Conservation (phyloP, 2,113 vertebrate genomes). For the Hypocryptadius cinnamomeus region DNA sequence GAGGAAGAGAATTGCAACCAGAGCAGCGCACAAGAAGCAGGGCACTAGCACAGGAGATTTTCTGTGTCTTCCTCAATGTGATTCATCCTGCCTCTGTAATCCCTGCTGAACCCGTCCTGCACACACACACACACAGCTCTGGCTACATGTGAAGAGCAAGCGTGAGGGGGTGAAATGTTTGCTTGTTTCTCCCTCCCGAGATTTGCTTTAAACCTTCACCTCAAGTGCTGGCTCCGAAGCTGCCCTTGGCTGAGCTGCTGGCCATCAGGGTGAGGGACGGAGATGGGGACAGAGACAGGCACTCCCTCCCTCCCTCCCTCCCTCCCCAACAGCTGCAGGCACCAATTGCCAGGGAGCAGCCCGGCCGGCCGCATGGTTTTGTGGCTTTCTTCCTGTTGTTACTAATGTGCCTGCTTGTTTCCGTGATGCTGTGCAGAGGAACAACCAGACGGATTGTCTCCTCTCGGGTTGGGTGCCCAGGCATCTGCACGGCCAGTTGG, state of each 20-base stretch:
- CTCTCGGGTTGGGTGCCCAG: background rate
- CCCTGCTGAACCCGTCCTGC: background rate
- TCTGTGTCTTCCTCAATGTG: background rate
- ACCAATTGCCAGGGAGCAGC: slow-evolving; percentile 48
- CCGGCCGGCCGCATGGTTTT: background rate
- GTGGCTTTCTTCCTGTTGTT: slow-evolving; percentile 44
- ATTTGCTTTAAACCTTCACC: background rate
- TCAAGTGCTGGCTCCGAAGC: fast-evolving
- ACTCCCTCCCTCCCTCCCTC: background rate
- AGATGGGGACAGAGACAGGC: background rate
- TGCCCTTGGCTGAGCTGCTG: background rate
- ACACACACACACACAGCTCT: background rate
- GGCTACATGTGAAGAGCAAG: background rate
- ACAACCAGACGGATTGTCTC: slow-evolving; percentile 21
- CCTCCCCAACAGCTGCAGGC: slow-evolving; percentile 50
- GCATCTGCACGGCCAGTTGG: slow-evolving; percentile 36
- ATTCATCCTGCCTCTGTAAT: background rate
- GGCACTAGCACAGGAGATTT: background rate
- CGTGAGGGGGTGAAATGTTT: background rate
- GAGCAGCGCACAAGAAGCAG: background rate
- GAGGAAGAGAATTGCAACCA: background rate
- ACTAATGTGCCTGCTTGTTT: slow-evolving; percentile 47
- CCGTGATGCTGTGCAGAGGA: background rate
- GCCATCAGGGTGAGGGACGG: background rate
- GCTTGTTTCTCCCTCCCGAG: background rate